Percentiles rank a stretch among this genome's conserved stretches.
These are phyloP conservation scores for Zygogramma bicolorata DNA, from an alignment of 2,888 invertebrate genomes.

Conservation along the genomic window DNA sequence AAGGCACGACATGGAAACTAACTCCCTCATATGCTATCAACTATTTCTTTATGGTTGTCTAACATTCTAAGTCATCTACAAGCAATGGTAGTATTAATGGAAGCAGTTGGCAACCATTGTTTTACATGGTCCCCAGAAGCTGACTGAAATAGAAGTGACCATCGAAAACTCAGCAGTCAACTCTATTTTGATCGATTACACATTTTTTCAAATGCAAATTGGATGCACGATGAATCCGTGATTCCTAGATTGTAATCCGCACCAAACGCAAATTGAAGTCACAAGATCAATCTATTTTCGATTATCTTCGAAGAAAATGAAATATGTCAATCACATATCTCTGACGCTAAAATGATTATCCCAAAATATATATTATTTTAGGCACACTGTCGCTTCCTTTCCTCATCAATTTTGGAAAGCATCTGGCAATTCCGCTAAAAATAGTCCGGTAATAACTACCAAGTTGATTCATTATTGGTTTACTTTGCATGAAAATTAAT, in stretches of 20 bases:
- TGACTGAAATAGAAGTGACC: no score
- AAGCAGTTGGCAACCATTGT: no score
- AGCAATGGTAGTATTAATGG: no score
- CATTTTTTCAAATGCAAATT: no score
- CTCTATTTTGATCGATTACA: no score
- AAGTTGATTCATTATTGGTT: conserved; percentile 2
- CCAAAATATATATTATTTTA: background rate
- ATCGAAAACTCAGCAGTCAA: no score
- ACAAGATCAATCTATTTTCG: background rate
- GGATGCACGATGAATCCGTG: no score
- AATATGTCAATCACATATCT: background rate
- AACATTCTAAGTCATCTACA: no score
- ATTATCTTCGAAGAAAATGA: background rate
- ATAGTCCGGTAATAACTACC: background rate
- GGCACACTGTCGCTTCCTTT: background rate
- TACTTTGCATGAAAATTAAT: background rate
- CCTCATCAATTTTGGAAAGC: background rate
- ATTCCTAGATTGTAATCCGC: background rate
- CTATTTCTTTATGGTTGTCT: no score
- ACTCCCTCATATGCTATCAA: no score
- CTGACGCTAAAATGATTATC: background rate
- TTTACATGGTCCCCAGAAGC: no score
- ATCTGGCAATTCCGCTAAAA: conserved; percentile 1
- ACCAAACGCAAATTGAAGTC: background rate
- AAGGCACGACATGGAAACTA: no score